Conservation (phyloP, 2,888 invertebrate species). For the Gortyna flavago region DNA sequence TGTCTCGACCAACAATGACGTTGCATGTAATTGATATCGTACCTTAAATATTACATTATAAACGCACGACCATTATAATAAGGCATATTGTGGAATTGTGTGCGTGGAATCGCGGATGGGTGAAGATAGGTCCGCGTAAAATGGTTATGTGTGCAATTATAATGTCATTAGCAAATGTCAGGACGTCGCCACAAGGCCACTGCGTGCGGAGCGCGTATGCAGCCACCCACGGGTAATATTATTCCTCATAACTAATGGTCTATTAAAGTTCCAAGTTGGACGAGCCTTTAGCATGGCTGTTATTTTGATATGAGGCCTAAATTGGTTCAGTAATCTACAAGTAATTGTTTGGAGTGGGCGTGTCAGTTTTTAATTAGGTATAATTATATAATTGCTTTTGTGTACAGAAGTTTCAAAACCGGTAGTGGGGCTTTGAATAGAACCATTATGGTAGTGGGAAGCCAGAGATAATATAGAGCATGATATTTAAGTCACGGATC, state of each 20-base stretch:
- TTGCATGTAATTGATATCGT: conserved; percentile 70
- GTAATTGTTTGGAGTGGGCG: conserved; percentile 65
- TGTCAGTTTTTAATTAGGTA: conserved; percentile 63
- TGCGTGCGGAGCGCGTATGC: conserved; percentile 67
- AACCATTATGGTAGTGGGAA: conserved; percentile 57
- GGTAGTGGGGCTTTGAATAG: conserved; percentile 58
- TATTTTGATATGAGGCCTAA: conserved; percentile 64
- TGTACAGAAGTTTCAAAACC: conserved; percentile 53
- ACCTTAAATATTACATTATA: conserved; percentile 62
- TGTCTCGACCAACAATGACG: conserved; percentile 62
- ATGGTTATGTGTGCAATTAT: conserved; percentile 74
- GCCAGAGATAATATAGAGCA: conserved; percentile 41
- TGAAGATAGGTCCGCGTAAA: conserved; percentile 57
- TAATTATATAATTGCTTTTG: conserved; percentile 61
- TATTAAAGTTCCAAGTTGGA: conserved; percentile 63
- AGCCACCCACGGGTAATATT: conserved; percentile 67
- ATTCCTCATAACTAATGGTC: conserved; percentile 65
- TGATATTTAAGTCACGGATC: conserved; percentile 23
- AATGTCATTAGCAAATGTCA: conserved; percentile 82
- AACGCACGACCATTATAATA: conserved; percentile 58
- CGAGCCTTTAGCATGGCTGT: conserved; percentile 57
- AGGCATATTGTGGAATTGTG: conserved; percentile 57
- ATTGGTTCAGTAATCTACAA: conserved; percentile 65
- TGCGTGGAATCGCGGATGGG: conserved; percentile 13
- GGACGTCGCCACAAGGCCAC: conserved; percentile 73